Conservation (phyloP, 2,888 invertebrate species). For the Phlogophora meticulosa region DNA sequence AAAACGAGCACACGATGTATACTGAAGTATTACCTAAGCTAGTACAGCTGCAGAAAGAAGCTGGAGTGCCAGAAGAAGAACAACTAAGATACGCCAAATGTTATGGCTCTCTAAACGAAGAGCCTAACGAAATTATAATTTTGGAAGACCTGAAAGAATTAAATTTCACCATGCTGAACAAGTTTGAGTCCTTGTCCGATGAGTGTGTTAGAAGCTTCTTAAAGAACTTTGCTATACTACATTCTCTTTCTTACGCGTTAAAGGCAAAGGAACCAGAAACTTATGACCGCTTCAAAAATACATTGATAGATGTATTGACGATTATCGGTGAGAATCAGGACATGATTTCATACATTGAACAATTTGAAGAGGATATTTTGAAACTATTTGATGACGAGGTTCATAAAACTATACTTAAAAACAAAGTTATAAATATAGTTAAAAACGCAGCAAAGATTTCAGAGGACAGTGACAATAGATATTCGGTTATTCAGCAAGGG, state of each 20-base stretch:
- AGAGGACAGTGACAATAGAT: slow-evolving; percentile 58
- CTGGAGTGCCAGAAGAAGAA: slow-evolving; percentile 69
- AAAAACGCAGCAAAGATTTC: slow-evolving; percentile 34
- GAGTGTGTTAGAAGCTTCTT: slow-evolving; percentile 70
- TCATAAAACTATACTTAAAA: slow-evolving; percentile 50
- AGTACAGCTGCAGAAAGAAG: slow-evolving; percentile 68
- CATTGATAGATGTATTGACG: slow-evolving; percentile 14
- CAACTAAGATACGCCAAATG: slow-evolving; percentile 70
- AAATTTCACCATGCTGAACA: slow-evolving; percentile 71
- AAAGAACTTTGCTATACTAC: slow-evolving; percentile 73
- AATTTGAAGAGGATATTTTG: not conserved
- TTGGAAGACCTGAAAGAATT: slow-evolving; percentile 75
- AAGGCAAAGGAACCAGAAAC: slow-evolving; percentile 72
- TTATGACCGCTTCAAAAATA: slow-evolving; percentile 44
- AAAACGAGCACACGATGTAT: slow-evolving; percentile 75
- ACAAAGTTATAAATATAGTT: slow-evolving; percentile 42
- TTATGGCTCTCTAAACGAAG: slow-evolving; percentile 70
- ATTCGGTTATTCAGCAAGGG: slow-evolving; percentile 74
- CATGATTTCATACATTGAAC: not conserved
- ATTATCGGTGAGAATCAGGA: not conserved
- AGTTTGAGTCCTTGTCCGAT: slow-evolving; percentile 67
- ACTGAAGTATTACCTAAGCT: slow-evolving; percentile 71
- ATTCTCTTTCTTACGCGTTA: slow-evolving; percentile 76
- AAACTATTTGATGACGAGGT: slow-evolving; percentile 13
- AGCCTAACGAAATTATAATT: slow-evolving; percentile 71